phyloP scores from a whole-genome alignment of 2,888 invertebrate species.

The Epinotia demarniana region DNA sequence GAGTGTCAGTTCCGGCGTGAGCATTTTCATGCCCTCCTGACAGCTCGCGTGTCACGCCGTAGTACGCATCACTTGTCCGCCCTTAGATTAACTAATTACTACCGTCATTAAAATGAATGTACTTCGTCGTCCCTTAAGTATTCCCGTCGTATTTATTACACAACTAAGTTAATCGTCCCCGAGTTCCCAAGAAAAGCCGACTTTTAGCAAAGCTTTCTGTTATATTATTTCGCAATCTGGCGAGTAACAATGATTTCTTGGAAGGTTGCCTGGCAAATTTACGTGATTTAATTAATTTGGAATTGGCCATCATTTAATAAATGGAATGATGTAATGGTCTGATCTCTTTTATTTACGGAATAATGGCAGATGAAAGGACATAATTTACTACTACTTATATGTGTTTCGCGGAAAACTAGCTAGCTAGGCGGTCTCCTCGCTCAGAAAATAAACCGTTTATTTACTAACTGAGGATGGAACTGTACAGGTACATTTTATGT shows the following conservation, averaged over 20 bases:
- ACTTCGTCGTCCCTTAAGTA: background rate
- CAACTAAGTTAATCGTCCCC: background rate
- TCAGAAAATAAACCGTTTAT: too few species aligned
- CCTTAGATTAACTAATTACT: too few species aligned
- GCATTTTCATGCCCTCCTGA: too few species aligned
- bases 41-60: too few species aligned
- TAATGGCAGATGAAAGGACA: too few species aligned
- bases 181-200: constrained; percentile 1
- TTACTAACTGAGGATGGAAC: too few species aligned
- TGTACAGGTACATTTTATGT: too few species aligned
- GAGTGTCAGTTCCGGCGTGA: too few species aligned
- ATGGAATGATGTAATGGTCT: background rate
- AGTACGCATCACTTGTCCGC: too few species aligned
- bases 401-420: background rate
- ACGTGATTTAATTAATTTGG: constrained; percentile 1
- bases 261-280: constrained; percentile 7
- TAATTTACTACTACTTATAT: too few species aligned
- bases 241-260: background rate
- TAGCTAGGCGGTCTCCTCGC: background rate
- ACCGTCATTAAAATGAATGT: background rate
- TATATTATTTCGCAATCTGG: constrained; percentile 11
- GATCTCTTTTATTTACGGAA: too few species aligned
- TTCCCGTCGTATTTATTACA: background rate
- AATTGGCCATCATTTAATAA: background rate
- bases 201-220: background rate